These are phyloP conservation scores for Chaetorhynchus papuensis DNA, from an alignment of 2,113 vertebrate genomes.

Conservation along the genomic window DNA sequence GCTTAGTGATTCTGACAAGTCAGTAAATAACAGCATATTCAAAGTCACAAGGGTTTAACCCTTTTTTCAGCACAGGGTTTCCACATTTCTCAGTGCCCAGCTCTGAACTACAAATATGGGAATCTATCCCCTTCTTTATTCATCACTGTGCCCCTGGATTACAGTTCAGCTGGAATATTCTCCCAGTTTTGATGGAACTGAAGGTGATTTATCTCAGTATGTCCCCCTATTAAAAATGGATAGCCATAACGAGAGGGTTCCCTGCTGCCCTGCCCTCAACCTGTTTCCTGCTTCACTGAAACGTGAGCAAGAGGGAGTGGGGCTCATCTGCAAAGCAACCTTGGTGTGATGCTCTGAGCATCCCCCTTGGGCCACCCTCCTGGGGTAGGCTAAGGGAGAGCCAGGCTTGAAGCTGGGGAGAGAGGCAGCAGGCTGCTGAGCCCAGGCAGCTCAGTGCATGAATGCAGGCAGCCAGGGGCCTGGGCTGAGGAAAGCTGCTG, in stretches of 20 bases:
- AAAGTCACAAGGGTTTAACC: background rate
- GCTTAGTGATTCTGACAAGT: background rate
- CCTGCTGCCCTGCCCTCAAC: background rate
- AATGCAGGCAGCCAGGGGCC: background rate
- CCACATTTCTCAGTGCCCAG: background rate
- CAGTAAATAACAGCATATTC: background rate
- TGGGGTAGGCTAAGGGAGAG: background rate
- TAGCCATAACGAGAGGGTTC: background rate
- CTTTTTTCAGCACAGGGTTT: background rate
- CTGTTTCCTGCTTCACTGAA: background rate
- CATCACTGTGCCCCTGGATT: background rate
- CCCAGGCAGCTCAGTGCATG: accelerated
- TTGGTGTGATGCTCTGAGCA: background rate
- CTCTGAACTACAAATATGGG: background rate
- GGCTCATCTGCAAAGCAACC: background rate
- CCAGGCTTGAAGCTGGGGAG: background rate
- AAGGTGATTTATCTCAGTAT: background rate
- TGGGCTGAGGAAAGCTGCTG: background rate
- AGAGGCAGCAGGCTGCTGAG: background rate
- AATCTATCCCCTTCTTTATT: background rate
- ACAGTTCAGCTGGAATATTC: background rate
- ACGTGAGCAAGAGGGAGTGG: accelerated
- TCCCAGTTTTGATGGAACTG: background rate
- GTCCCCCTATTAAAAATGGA: background rate
- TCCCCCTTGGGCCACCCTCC: background rate